Evolutionary conservation across 2,797 vertebrate genomes (phyloP).

Genomic region (Oryzias sinensis): DNA sequence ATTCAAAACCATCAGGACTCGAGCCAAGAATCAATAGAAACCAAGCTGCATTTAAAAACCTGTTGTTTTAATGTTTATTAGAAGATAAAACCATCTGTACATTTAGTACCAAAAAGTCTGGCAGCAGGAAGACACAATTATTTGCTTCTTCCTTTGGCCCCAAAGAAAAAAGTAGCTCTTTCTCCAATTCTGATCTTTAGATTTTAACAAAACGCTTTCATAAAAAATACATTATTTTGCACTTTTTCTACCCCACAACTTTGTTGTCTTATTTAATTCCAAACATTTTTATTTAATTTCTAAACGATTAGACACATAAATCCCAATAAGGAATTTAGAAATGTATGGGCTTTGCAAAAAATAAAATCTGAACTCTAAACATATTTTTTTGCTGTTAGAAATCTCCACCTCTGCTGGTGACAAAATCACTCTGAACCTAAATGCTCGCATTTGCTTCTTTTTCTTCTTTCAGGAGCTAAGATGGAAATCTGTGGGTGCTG

Average conservation of each 20-base stretch:
- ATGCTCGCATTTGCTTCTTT: background rate
- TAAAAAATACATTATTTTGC: slow-evolving; percentile 41
- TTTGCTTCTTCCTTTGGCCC: slow-evolving; percentile 59
- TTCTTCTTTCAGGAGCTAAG: background rate
- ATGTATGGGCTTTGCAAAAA: slow-evolving; percentile 40
- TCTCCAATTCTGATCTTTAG: slow-evolving; percentile 11
- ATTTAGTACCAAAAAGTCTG: slow-evolving; percentile 4
- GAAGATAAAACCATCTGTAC: background rate
- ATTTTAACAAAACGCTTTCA: slow-evolving; percentile 31
- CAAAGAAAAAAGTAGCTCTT: slow-evolving; percentile 43
- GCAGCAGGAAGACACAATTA: slow-evolving; percentile 18
- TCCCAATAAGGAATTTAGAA: slow-evolving; percentile 14
- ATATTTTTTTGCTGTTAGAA: slow-evolving; percentile 25
- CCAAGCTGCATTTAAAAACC: slow-evolving; percentile 12
- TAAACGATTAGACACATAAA: slow-evolving; percentile 18
- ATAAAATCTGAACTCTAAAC: background rate
- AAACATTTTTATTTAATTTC: slow-evolving; percentile 23
- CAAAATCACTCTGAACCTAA: too few relatives aligned
- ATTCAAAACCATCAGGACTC: slow-evolving; percentile 3
- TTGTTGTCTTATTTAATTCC: slow-evolving; percentile 27
- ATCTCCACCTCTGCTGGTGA: slow-evolving; percentile 63
- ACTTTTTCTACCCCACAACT: slow-evolving; percentile 44
- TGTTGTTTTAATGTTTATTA: background rate
- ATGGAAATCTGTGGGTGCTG: slow-evolving; percentile 21
- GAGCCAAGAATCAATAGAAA: slow-evolving; percentile 40